phyloP scores from a whole-genome alignment of 2,888 invertebrate genomes.

The Tipula confusa region DNA sequence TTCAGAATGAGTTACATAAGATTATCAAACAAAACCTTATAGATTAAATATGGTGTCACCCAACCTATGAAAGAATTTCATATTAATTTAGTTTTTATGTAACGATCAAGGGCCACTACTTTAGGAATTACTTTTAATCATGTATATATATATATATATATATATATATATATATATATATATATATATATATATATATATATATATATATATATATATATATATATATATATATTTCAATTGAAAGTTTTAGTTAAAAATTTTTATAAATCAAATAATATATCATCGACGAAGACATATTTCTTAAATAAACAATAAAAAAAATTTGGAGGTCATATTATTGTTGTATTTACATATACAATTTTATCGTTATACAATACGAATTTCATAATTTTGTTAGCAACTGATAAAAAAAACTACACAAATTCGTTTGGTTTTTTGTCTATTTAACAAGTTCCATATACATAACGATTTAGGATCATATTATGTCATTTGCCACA shows the following conservation, averaged over 20 bases:
- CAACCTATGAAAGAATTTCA: background rate
- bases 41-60: background rate
- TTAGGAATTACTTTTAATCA: background rate
- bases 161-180: background rate
- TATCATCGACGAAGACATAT: background rate
- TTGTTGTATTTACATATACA: background rate
- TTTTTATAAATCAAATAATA: background rate
- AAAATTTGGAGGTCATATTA: background rate
- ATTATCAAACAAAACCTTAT: no score
- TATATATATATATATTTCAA: background rate
- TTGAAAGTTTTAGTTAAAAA: background rate
- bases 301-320: slow-evolving; percentile 3
- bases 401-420: slow-evolving; percentile 7
- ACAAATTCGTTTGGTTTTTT: background rate
- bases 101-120: background rate
- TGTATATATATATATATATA: background rate
- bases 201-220: background rate
- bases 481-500: background rate
- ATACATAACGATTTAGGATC: background rate
- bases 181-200: background rate
- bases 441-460: background rate
- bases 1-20: background rate
- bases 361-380: background rate
- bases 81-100: background rate
- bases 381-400: background rate